Base-by-base conservation (phyloP, 2,888 invertebrate species). In the Drosophila histrio region DNA sequence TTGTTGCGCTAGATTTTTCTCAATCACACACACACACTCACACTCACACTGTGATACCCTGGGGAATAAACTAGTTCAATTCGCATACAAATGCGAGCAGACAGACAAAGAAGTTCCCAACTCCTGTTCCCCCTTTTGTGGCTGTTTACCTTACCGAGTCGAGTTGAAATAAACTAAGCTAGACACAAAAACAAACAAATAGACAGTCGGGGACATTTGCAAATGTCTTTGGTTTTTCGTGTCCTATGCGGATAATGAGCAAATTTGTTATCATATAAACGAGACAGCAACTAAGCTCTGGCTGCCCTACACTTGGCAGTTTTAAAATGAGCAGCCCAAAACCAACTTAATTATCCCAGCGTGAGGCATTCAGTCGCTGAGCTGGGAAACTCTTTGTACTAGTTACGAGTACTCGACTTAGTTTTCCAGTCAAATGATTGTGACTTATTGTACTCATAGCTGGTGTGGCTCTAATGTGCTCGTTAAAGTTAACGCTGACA, bases 1-100 rank as follows among this genome's bases (percentile, higher is more conserved):
- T 87, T 89, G 87, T 89, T 88, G 89, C 88, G 89, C 88, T 67
- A 89, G 87, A 89, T 87, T 87, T 86, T 89, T 89, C 88, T 83
- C 81, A 81, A 72, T 86, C 75, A 70, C 73, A 84, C 74, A 79
- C 56, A 72, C 72, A 24, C 34, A 49, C n/a, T n/a, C 71, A 73
- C 72, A 78, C 71, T 70, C 58, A 64, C 69, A 19, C 5, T n/a
- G 0, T 53, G 13, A 61, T 67, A 44, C 77, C 60, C 72, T 26
- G 34, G 72, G 75, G 73, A 69, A 50, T 46, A 41, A 84, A 87
- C 86, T 87, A 87, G 82, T 87, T 78, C 65, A 72, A 81, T 68
- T 44, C 56, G 69, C 60, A 75, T 62, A 73, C 70, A 76, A 79
- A 79, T 82, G 68, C 63, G 21, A 26, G 36, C 38, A 62, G 47